Percentiles rank a stretch among this genome's conserved stretches.
These are phyloP conservation scores for Drosophila burlai DNA, from an alignment of 1,140 invertebrate genomes.

Conservation along the genomic window DNA sequence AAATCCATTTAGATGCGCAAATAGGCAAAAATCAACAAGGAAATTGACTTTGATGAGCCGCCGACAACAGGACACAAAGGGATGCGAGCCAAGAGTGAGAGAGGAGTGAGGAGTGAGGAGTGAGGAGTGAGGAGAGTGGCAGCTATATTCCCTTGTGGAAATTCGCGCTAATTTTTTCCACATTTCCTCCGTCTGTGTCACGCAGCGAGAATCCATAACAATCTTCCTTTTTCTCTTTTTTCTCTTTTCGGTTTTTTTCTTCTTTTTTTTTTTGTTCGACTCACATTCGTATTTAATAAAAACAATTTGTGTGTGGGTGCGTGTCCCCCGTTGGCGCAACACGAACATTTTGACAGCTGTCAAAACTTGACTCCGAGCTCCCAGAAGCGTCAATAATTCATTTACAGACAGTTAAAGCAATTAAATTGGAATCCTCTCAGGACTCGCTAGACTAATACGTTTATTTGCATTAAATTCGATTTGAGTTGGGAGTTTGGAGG, in stretches of 20 bases:
- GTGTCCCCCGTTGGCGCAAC: conserved; percentile 12
- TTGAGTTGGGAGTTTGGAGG: background rate
- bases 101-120: background rate
- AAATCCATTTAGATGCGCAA: conserved; percentile 82
- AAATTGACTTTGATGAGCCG: conserved; percentile 78
- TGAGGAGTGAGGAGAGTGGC: background rate
- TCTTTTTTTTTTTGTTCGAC: background rate
- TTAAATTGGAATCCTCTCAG: conserved; percentile 52
- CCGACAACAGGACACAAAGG: conserved; percentile 32
- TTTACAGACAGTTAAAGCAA: conserved; percentile 77
- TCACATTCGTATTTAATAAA: conserved; percentile 41
- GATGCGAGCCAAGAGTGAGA: background rate
- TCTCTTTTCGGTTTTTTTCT: background rate
- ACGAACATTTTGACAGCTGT: conserved; percentile 72
- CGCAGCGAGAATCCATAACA: conserved; percentile 19
- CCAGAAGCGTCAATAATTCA: conserved; percentile 53
- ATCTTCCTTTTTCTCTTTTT: background rate
- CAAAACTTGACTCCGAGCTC: conserved; percentile 59
- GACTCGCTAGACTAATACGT: conserved; percentile 9
- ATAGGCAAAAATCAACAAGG: conserved; percentile 81
- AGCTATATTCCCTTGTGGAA: conserved; percentile 21
- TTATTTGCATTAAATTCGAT: conserved; percentile 51
- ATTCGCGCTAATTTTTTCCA: conserved; percentile 27
- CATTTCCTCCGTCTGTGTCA: conserved; percentile 18
- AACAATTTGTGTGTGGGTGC: conserved; percentile 27